Percentiles rank a stretch among this genome's conserved stretches.
phyloP scores from a whole-genome alignment of 2,888 invertebrate genomes.

The Caenorhabditis zanzibari region DNA sequence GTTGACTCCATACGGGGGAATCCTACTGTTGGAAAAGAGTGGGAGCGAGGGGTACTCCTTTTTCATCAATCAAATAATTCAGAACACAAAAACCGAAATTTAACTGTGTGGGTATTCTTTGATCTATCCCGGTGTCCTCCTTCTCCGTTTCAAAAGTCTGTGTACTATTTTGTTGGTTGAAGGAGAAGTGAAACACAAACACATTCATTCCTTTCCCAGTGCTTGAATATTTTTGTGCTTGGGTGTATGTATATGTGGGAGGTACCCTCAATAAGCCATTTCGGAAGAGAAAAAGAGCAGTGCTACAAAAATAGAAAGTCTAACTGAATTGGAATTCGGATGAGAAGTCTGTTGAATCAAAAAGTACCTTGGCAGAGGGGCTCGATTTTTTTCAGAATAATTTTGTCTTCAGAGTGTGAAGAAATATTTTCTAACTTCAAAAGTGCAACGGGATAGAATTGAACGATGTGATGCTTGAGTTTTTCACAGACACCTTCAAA shows the following conservation, averaged over 20 bases:
- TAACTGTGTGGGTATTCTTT: slow-evolving; percentile 13
- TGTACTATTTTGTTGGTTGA: slow-evolving; percentile 6
- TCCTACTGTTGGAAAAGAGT: slow-evolving; percentile 9
- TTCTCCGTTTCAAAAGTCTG: background rate
- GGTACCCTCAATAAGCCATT: slow-evolving; percentile 37
- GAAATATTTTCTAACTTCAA: too few species aligned
- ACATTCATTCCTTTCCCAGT: background rate
- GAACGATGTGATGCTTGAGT: background rate
- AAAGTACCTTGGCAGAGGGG: too few species aligned
- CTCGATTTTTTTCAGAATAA: too few species aligned
- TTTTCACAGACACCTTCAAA: background rate
- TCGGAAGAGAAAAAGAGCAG: background rate
- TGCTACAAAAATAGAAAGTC: slow-evolving; percentile 25
- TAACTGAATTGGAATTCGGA: slow-evolving; percentile 18
- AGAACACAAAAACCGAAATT: slow-evolving; percentile 25
- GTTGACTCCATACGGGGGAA: slow-evolving; percentile 6
- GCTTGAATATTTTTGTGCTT: slow-evolving; percentile 23
- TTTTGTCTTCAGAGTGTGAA: too few species aligned
- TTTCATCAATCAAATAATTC: slow-evolving; percentile 21
- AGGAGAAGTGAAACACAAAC: background rate
- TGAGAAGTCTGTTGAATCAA: background rate
- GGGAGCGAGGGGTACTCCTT: background rate
- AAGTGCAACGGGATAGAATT: background rate
- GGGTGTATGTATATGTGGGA: slow-evolving; percentile 23
- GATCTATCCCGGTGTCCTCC: background rate